These are phyloP conservation scores for Mesorhabditis sp. DNA, from an alignment of 2,888 invertebrate species.

Conservation along the genomic window DNA sequence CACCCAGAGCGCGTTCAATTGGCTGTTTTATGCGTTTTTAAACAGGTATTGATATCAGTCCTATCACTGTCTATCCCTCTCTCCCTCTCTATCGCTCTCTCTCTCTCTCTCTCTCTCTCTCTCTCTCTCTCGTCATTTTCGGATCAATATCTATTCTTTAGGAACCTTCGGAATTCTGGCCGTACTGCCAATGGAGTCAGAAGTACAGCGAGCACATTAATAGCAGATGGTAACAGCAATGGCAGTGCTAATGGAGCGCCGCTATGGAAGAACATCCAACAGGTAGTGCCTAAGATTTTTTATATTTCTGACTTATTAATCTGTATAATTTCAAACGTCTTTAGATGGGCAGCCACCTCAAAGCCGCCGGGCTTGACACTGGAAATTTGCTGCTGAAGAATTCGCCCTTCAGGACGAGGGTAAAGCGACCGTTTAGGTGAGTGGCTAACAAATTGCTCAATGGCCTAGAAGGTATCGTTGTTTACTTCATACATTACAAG, in stretches of 20 bases:
- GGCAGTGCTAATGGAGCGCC: constrained; percentile 18
- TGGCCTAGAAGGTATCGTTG: too few species aligned
- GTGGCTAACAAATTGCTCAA: neutral
- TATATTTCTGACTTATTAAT: neutral
- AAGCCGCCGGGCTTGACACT: constrained; percentile 45
- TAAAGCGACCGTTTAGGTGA: constrained; percentile 45
- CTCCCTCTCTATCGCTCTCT: neutral
- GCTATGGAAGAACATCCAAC: constrained; percentile 49
- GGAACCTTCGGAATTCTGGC: constrained; percentile 4
- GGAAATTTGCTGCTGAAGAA: constrained; percentile 37
- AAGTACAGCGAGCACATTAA: constrained; percentile 21
- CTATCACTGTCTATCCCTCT: neutral
- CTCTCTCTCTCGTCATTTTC: too few species aligned
- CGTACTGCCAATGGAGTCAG: neutral
- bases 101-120: neutral
- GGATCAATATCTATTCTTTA: neutral
- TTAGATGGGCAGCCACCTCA: constrained; percentile 46
- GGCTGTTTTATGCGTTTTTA: constrained; percentile 56
- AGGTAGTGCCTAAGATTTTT: constrained; percentile 9
- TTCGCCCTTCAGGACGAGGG: constrained; percentile 46
- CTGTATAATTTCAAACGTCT: neutral
- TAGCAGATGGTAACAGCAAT: constrained; percentile 1
- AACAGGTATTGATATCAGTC: constrained; percentile 26
- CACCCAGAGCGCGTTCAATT: constrained; percentile 54
- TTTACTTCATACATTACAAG: too few species aligned